Evolutionary conservation across 1,140 invertebrate species (phyloP).

Genomic region (Halesus radiatus): DNA sequence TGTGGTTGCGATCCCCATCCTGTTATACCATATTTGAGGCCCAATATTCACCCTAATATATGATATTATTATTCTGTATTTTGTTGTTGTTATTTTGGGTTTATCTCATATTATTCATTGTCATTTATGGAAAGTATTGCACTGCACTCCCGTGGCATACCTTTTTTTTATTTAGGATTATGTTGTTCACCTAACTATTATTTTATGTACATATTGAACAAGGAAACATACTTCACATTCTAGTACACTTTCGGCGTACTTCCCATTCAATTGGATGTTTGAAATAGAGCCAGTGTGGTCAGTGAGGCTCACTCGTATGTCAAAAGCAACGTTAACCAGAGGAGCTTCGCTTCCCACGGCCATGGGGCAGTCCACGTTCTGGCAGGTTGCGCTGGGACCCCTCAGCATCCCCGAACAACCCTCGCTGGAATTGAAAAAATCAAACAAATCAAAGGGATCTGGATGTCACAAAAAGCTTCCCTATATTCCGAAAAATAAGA

Average conservation of each 20-base stretch:
- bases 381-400: constrained; percentile 11
- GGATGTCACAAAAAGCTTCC: no score
- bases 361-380: constrained; percentile 46
- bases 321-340: constrained; percentile 62
- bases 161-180: no score
- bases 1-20: no score
- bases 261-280: constrained; percentile 66
- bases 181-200: background rate
- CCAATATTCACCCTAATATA: no score
- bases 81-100: no score
- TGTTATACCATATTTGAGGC: no score
- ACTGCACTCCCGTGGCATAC: no score
- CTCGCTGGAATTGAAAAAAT: constrained; percentile 38
- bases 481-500: no score
- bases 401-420: constrained; percentile 46
- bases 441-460: background rate
- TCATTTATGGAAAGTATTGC: no score
- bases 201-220: background rate
- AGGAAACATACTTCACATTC: constrained; percentile 59
- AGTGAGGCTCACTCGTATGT: constrained; percentile 67
- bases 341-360: constrained; percentile 11
- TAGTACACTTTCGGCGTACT: constrained; percentile 65
- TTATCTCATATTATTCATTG: no score
- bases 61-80: no score
- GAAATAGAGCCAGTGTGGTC: constrained; percentile 72